Evolutionary conservation across 2,797 vertebrate genomes (phyloP), one percentile per base, ranked within the genome.

Genomic region (Harpagifer antarcticus): DNA sequence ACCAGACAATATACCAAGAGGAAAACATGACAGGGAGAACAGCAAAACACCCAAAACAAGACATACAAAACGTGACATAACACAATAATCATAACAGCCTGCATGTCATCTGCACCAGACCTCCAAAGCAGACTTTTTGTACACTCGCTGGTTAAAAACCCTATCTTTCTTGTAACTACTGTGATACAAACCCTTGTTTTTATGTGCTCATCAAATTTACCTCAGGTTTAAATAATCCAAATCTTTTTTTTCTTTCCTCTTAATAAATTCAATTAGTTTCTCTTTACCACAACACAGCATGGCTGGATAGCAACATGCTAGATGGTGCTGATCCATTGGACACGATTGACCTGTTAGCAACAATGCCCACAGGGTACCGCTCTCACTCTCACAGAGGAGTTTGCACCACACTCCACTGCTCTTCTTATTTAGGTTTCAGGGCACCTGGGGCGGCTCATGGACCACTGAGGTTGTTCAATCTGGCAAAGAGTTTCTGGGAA

Each of bases 401-500:
- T 66, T 80, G 12, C 79, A 76, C 49, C 59, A 84, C 87, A 90
- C 85, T 81, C 79, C 62, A 49, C 47, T 76, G 82, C 60, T 56
- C 72, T 23, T 84, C 79, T 82, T 76, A 78, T 88, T 70, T 85
- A 85, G 63, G 40, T 81, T 77, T 88, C 47, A 52, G 67, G 79
- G 66, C 73, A 86, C 84, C 76, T 79, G 68, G 19, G 68, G 79
- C 40, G 61, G 72, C 54, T 85, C 65, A 74, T n/a, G 59, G 71
- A 84, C 77, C 42, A 83, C 54, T 16, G 74, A 87, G 72, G 33
- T 50, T 71, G 78, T 85, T 84, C 72, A 69, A 84, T 81, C 68
- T 69, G 54, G 72, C 77, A 86, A 77, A 85, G 85, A 76, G 56
- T 62, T 78, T 58, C 52, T 74, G 56, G 74, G 80, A 88, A 95